phyloP scores from a whole-genome alignment of 2,888 invertebrate genomes.

The Beris morrisii region DNA sequence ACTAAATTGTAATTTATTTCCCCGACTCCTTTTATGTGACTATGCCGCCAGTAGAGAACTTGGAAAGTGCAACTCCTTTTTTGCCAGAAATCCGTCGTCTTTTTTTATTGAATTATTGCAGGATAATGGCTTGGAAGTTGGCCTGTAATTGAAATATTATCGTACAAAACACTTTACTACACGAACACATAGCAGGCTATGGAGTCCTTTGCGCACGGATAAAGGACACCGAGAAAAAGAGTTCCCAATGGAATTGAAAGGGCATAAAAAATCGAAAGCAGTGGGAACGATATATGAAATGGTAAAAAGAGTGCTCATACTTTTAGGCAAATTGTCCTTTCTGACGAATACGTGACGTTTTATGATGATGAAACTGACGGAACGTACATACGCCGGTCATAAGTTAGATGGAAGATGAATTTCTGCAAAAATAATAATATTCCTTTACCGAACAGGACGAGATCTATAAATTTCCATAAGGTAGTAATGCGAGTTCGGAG shows the following conservation, averaged over 20 bases:
- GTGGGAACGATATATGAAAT: neutral
- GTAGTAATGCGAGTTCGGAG: too few species aligned
- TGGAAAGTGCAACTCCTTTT: neutral
- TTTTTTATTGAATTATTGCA: neutral
- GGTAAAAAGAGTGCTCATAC: neutral
- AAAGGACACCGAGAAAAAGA: neutral
- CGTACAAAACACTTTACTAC: neutral
- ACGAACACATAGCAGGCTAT: too few species aligned
- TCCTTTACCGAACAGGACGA: too few species aligned
- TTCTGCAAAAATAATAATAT: too few species aligned
- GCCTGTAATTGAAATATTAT: neutral
- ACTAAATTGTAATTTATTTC: slow-evolving; percentile 19
- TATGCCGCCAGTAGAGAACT: neutral
- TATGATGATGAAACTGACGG: slow-evolving; percentile 36
- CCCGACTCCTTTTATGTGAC: neutral
- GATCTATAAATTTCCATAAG: too few species aligned
- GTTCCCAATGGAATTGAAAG: slow-evolving; percentile 24
- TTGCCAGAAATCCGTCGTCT: neutral
- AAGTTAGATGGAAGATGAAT: too few species aligned
- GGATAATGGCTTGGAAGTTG: neutral
- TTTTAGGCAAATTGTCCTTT: slow-evolving; percentile 24
- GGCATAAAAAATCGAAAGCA: slow-evolving; percentile 26
- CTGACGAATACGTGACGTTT: slow-evolving; percentile 36
- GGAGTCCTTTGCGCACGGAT: neutral
- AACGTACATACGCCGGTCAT: neutral